Evolutionary conservation across 2,888 invertebrate genomes (phyloP).

Genomic region (Proisotoma minuta): DNA sequence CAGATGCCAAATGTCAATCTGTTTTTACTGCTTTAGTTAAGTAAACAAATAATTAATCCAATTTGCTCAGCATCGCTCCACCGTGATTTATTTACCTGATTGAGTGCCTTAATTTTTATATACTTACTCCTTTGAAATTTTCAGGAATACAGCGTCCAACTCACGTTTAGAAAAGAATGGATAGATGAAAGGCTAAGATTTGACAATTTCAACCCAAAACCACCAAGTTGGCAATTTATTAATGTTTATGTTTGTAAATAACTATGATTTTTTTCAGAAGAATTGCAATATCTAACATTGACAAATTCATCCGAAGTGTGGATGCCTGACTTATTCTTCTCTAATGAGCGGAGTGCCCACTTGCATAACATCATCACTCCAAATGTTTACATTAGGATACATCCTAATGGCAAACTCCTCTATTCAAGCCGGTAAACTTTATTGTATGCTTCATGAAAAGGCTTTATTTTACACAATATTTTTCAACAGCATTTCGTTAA

Average conservation of each 20-base stretch:
- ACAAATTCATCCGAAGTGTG: constrained; percentile 83
- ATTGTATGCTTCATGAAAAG: background rate
- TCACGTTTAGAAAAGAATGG: constrained; percentile 96
- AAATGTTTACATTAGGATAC: constrained; percentile 92
- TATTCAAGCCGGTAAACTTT: background rate
- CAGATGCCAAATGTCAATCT: too few species aligned
- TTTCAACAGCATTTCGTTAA: constrained; percentile 83
- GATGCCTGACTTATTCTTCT: constrained; percentile 96
- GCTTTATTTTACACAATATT: too few species aligned
- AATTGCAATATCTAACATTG: constrained; percentile 81
- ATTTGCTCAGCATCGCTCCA: too few species aligned
- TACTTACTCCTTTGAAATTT: background rate
- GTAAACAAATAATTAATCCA: too few species aligned
- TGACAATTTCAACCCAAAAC: background rate
- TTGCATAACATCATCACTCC: constrained; percentile 97
- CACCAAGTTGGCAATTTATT: background rate
- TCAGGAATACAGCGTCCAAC: constrained; percentile 93
- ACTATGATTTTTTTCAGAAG: constrained; percentile 57
- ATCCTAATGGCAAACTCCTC: constrained; percentile 72
- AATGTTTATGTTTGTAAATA: background rate
- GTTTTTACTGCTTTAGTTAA: too few species aligned
- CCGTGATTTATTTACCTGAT: too few species aligned
- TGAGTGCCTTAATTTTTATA: too few species aligned
- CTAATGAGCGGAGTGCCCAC: constrained; percentile 95
- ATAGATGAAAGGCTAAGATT: constrained; percentile 71